Conservation (phyloP, 2,113 vertebrate genomes). For the Lycaon pictus region DNA sequence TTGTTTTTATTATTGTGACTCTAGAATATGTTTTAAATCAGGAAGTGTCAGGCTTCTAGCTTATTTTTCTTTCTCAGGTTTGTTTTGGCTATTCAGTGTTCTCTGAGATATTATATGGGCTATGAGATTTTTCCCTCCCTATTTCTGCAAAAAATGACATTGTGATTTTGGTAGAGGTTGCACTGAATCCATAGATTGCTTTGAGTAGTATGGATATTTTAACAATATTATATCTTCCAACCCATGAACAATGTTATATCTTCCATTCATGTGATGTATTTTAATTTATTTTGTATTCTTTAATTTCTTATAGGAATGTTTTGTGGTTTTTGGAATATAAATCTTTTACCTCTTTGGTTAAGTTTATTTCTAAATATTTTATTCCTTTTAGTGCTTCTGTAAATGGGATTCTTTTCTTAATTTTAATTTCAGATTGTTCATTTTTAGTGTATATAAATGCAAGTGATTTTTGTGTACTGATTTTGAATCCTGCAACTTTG, state of each 20-base stretch:
- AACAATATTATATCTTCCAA: background rate
- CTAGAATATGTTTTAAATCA: constrained; percentile 11
- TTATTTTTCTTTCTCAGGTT: background rate
- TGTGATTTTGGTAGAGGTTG: background rate
- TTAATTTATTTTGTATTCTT: background rate
- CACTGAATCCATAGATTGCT: background rate
- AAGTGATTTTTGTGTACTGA: background rate
- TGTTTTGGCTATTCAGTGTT: background rate
- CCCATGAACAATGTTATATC: background rate
- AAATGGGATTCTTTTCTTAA: background rate
- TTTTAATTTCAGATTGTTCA: background rate
- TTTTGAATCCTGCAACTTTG: background rate
- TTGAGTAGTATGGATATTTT: background rate
- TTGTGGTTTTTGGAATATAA: background rate
- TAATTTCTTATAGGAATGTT: background rate
- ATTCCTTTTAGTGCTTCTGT: background rate
- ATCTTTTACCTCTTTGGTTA: background rate
- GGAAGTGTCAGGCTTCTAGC: background rate
- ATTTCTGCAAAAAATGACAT: background rate
- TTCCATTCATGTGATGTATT: background rate
- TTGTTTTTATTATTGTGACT: background rate
- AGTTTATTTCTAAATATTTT: background rate
- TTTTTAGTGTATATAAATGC: background rate
- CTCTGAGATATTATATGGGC: background rate
- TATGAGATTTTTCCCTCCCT: background rate